Evolutionary conservation across 37 sponge, comb jelly and placozoan genomes (phyloP).

Genomic region (Aplysina aerophoba): DNA sequence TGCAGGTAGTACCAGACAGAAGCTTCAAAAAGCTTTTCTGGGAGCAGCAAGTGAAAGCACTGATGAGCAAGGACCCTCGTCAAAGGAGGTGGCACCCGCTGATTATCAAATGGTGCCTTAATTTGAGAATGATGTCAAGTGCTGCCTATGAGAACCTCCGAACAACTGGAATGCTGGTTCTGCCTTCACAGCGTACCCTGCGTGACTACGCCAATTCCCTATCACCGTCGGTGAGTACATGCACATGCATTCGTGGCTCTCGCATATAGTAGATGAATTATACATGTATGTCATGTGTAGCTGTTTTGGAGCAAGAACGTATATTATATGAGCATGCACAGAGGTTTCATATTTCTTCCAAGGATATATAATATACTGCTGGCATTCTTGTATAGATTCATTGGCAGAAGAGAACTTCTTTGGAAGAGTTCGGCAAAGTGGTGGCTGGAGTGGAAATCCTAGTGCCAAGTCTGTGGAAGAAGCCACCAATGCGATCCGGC

Average conservation of each 20-base stretch:
- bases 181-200: background rate
- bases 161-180: background rate
- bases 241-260: background rate
- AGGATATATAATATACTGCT: no score
- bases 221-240: background rate
- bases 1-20: background rate
- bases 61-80: background rate
- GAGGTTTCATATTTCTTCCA: no score
- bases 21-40: slow-evolving; percentile 3
- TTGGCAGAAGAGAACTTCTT: slow-evolving; percentile 13
- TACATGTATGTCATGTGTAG: background rate
- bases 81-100: slow-evolving; percentile 4
- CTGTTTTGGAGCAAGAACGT: background rate
- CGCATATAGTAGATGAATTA: no score
- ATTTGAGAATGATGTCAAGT: no score
- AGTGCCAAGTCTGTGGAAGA: background rate
- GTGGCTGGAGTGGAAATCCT: slow-evolving; percentile 19
- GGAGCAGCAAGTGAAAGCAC: slow-evolving; percentile 17
- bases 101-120: no score
- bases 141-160: no score
- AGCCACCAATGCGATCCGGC: background rate
- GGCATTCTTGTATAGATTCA: no score
- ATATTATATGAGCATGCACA: no score
- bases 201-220: slow-evolving; percentile 12
- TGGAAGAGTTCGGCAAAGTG: slow-evolving; percentile 15